Base-by-base conservation (phyloP, 2,888 invertebrate species). In the Lamellibrachia satsuma region DNA sequence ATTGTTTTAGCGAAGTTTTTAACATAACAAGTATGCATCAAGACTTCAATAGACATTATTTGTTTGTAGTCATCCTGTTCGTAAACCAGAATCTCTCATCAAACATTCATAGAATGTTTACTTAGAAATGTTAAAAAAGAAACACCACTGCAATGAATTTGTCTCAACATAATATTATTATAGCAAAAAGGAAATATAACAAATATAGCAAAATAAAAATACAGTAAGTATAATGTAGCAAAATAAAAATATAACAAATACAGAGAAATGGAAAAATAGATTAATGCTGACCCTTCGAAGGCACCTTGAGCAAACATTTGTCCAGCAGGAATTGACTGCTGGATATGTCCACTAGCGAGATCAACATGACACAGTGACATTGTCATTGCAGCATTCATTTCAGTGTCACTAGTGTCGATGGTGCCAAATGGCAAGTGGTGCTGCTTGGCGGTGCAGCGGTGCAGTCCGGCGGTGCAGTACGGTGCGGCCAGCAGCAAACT, bases 361-460 rank as follows among this genome's bases (percentile, higher is more conserved):
- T 94, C 94, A 90, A 94, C 92, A 91, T 93, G 93, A 91, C 94
- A 94, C 27, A 94, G 93, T 51, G 94, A 93, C 94, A 94, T 94
- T 75, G 75, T 75, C 75, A 75, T 75, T n/a, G 75, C 75, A 6
- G 75, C 75, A 75, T 75, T 75, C 75, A 75, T 75, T n/a, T 75
- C 15, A 75, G 75, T 22, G 75, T 75, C 75, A 75, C 75, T 75
- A 75, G 75, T 75, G 75, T 75, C 75, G 22, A n/a, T 75, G 75
- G 75, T 75, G 75, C 75, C 75, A 75, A 75, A 75, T 75, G 75
- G 75, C 75, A 75, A 75, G 75, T 75, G 75, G 75, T 75, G 75
- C 75, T 75, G 75, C 75, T 15, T n/a, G 22, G 75, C 22, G 75
- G 75, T 75, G 75, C 75, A 15, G 75, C 22, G 75, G 75, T 75